A percentile compares a stretch with the other conserved stretches of the same genome.
Evolutionary conservation across 2,113 vertebrate species (phyloP).

Genomic region (Capreolus pygargus): DNA sequence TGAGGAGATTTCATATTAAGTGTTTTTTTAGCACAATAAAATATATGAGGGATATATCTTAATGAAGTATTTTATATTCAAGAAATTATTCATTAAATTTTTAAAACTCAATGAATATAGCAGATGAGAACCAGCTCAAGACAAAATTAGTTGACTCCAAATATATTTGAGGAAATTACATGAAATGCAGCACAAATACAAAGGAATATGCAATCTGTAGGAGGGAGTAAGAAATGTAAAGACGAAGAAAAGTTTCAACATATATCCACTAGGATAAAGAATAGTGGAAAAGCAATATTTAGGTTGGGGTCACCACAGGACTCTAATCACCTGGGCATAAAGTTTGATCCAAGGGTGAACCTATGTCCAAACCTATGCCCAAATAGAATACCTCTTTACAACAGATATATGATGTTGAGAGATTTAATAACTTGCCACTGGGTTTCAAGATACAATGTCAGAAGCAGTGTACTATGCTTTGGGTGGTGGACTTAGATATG

Average conservation of each 20-base stretch:
- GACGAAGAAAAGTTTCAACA: background rate
- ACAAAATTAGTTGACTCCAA: slow-evolving; percentile 10
- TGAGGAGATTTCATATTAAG: background rate
- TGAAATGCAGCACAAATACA: background rate
- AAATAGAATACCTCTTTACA: background rate
- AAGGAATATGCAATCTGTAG: background rate
- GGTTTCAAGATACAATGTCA: background rate
- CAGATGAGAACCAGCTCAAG: background rate
- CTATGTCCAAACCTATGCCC: background rate
- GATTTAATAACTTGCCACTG: background rate
- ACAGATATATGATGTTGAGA: background rate
- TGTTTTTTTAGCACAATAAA: background rate
- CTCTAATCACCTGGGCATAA: background rate
- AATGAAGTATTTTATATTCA: background rate
- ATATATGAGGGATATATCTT: background rate
- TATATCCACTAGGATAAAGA: background rate
- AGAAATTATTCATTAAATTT: background rate
- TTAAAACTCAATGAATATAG: background rate
- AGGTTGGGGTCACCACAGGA: background rate
- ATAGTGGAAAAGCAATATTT: background rate
- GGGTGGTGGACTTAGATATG: background rate
- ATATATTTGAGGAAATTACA: background rate
- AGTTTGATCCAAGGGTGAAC: background rate
- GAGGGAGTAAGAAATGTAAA: background rate
- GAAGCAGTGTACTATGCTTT: background rate